Evolutionary conservation across 2,888 invertebrate genomes (phyloP).

Genomic region (Platycheirus rosarum): DNA sequence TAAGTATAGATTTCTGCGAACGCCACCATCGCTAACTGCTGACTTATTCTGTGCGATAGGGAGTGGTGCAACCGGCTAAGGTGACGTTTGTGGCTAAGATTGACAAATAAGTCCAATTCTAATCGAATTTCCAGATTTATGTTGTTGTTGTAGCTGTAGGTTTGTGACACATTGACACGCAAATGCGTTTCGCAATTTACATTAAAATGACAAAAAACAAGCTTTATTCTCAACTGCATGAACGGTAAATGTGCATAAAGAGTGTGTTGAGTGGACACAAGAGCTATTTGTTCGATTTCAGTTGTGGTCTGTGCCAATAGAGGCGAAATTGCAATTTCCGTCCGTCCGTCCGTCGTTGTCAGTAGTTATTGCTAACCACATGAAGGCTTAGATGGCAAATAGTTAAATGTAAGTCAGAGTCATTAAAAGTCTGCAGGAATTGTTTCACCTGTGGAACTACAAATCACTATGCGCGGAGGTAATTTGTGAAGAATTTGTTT

Average conservation of each 20-base stretch:
- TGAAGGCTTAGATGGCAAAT: neutral
- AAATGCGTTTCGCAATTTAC: conserved; percentile 67
- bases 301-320: conserved; percentile 38
- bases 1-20: conserved; percentile 17
- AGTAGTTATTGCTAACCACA: conserved; percentile 9
- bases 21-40: neutral
- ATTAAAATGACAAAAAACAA: conserved; percentile 27
- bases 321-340: conserved; percentile 59
- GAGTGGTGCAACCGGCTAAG: conserved; percentile 41
- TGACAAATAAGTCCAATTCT: conserved; percentile 69
- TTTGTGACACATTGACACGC: conserved; percentile 22
- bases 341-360: neutral
- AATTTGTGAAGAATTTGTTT: conserved; percentile 16
- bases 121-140: conserved; percentile 40
- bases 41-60: conserved; percentile 36
- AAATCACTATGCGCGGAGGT: neutral
- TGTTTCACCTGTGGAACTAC: neutral
- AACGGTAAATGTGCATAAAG: conserved; percentile 8
- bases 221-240: neutral
- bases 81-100: conserved; percentile 50
- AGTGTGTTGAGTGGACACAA: conserved; percentile 53
- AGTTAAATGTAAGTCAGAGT: conserved; percentile 16
- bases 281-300: conserved; percentile 43
- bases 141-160: conserved; percentile 4
- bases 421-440: conserved; percentile 23